These are phyloP conservation scores for Yponomeuta plumbellus DNA, from an alignment of 2,888 invertebrate genomes.

Conservation along the genomic window DNA sequence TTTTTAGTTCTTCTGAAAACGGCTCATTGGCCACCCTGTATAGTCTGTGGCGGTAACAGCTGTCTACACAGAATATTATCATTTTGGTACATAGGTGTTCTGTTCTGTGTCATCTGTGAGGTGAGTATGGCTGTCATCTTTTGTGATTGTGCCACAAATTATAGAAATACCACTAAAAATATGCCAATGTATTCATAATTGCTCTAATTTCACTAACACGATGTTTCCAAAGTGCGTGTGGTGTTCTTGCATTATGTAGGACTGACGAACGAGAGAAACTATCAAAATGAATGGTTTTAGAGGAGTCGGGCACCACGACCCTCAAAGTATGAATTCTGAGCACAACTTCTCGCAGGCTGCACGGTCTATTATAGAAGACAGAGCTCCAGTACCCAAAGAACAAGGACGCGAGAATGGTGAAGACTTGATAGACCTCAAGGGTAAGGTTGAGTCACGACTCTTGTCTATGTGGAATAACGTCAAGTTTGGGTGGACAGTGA, in stretches of 20 bases:
- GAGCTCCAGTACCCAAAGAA: conserved; percentile 42
- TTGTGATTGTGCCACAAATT: no score
- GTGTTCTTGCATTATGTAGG: background rate
- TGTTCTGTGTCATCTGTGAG: no score
- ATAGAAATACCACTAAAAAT: no score
- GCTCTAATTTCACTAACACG: background rate
- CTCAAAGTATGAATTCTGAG: conserved; percentile 38
- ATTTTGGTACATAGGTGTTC: no score
- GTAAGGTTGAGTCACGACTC: conserved; percentile 88
- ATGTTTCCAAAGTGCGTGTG: background rate
- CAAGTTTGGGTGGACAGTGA: conserved; percentile 91
- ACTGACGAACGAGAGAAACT: background rate
- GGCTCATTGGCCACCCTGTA: no score
- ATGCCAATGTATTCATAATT: no score
- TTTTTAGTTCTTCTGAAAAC: no score
- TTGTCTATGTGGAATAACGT: conserved; percentile 95
- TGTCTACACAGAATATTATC: no score
- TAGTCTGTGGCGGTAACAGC: no score
- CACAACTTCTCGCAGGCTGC: conserved; percentile 38
- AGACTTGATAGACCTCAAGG: conserved; percentile 77
- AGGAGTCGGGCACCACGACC: conserved; percentile 40
- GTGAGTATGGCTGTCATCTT: no score
- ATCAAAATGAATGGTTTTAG: conserved; percentile 54
- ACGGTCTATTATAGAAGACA: conserved; percentile 37
- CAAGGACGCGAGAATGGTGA: conserved; percentile 55